Conservation (phyloP, 1,140 invertebrate species). For the Ridgeia piscesae region DNA sequence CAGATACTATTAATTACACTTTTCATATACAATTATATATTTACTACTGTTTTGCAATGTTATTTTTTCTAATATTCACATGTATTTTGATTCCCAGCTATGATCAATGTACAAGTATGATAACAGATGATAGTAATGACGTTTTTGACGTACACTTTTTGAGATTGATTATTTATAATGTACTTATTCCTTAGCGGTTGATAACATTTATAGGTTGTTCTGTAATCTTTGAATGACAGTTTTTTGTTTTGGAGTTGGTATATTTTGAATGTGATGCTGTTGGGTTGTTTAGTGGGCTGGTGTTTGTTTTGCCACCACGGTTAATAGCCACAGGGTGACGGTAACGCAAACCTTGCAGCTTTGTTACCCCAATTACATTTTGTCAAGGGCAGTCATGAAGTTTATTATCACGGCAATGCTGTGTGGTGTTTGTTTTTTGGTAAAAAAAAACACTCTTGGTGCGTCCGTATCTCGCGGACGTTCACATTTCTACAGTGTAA, state of each 20-base stretch:
- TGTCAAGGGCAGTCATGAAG: background rate
- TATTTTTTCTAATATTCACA: conserved; percentile 36
- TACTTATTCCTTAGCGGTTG: conserved; percentile 12
- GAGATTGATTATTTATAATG: conserved; percentile 14
- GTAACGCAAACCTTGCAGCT: background rate
- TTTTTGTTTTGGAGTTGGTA: conserved; percentile 5
- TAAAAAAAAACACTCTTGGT: background rate
- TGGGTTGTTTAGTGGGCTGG: conserved; percentile 3
- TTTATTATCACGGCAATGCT: background rate
- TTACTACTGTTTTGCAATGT: conserved; percentile 46
- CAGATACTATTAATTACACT: conserved; percentile 42
- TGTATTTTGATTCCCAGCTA: conserved; percentile 8
- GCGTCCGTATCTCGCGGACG: background rate
- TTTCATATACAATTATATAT: conserved; percentile 54
- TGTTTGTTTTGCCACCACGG: background rate
- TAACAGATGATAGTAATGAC: conserved; percentile 3
- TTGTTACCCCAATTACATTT: background rate
- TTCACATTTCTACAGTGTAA: background rate
- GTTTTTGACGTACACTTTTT: conserved; percentile 20
- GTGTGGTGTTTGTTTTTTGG: background rate
- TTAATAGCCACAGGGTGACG: background rate
- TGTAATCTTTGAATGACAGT: conserved; percentile 1
- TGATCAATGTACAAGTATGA: conserved; percentile 8
- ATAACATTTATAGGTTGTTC: conserved; percentile 17
- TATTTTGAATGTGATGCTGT: background rate